A percentile compares a stretch with the other conserved stretches of the same genome.
phyloP scores from a whole-genome alignment of 2,797 vertebrate species.

The Pipistrellus nathusii region DNA sequence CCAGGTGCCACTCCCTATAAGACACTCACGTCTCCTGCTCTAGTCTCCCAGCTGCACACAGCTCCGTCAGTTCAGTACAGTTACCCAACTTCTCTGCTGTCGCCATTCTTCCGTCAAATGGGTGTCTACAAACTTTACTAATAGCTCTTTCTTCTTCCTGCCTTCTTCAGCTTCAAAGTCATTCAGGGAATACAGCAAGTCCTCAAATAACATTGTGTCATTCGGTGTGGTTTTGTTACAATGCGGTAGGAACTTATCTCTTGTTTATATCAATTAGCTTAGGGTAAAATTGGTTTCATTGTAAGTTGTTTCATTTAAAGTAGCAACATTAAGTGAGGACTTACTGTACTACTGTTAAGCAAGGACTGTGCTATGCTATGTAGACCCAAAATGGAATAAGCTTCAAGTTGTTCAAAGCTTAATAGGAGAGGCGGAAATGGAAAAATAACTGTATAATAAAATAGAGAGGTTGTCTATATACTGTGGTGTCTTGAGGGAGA shows the following conservation, averaged over 20 bases:
- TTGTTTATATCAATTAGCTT: neutral
- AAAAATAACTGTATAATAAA: constrained; percentile 15
- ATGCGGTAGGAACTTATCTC: neutral
- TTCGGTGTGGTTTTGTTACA: neutral
- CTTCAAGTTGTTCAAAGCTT: constrained; percentile 6
- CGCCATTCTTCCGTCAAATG: constrained; percentile 8
- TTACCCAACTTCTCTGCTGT: neutral
- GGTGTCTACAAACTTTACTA: neutral
- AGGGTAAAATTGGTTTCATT: neutral
- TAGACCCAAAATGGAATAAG: neutral
- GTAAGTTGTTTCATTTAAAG: neutral
- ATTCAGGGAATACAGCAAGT: neutral
- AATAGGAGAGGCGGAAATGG: neutral
- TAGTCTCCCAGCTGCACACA: neutral
- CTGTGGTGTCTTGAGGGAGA: neutral
- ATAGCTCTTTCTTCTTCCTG: neutral
- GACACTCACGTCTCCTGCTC: neutral
- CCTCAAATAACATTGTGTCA: neutral
- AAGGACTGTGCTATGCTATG: neutral
- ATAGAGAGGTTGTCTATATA: neutral
- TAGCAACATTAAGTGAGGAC: neutral
- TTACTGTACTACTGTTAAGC: neutral
- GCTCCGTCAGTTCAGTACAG: neutral
- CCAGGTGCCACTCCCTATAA: neutral
- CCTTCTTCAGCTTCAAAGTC: neutral